phyloP scores from a whole-genome alignment of 1,140 invertebrate genomes.

The Drosophila lacertosa region DNA sequence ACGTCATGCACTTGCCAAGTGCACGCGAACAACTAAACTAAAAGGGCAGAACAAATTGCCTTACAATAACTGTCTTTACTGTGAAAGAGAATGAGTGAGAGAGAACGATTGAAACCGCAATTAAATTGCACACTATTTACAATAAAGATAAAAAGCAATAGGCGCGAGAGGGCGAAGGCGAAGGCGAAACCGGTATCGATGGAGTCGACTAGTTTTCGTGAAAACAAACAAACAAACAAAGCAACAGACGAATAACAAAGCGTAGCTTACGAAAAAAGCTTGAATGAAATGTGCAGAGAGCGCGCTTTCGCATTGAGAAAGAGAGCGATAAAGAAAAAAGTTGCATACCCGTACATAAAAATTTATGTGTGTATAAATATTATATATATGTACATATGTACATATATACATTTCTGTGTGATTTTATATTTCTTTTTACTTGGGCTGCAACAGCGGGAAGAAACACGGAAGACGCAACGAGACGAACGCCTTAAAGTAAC shows the following conservation, averaged over 20 bases:
- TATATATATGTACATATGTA: neutral
- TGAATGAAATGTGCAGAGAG: constrained; percentile 51
- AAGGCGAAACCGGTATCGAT: constrained; percentile 62
- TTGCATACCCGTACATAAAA: constrained; percentile 2
- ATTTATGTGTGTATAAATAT: neutral
- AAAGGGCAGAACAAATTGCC: constrained; percentile 32
- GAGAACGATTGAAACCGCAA: constrained; percentile 71
- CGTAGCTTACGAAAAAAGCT: constrained; percentile 72
- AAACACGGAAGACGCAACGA: constrained; percentile 24
- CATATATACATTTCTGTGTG: constrained; percentile 3
- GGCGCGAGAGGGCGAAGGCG: constrained; percentile 22
- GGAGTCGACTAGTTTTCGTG: constrained; percentile 67
- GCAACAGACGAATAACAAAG: constrained; percentile 67
- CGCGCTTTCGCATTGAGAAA: constrained; percentile 13
- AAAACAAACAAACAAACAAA: constrained; percentile 73
- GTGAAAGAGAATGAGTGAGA: constrained; percentile 5
- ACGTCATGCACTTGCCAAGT: constrained; percentile 52
- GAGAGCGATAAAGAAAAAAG: constrained; percentile 29
- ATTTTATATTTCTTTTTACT: constrained; percentile 20
- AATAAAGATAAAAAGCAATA: constrained; percentile 30
- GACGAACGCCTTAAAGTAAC: constrained; percentile 68
- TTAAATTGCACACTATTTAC: constrained; percentile 70
- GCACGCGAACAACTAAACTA: constrained; percentile 35
- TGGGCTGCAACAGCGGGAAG: constrained; percentile 36
- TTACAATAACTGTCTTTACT: constrained; percentile 54